A percentile compares a stretch with the other conserved stretches of the same genome.
Conservation (phyloP, 2,888 invertebrate species). For the Azorinus chamasolen region DNA sequence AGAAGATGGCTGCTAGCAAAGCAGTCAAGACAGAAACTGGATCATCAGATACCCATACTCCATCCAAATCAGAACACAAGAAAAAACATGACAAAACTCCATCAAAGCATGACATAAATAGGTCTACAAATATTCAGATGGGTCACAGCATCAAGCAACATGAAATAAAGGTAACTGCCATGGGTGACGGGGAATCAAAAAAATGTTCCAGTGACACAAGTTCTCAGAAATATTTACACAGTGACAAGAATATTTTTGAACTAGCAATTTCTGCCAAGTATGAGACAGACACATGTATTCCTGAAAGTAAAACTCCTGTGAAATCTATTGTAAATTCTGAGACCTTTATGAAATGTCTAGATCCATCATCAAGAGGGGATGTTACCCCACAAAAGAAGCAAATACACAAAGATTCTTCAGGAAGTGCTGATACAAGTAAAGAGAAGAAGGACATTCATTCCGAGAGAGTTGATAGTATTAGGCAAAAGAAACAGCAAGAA, state of each 20-base stretch:
- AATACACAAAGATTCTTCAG: too few species aligned
- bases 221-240: too few species aligned
- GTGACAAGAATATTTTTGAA: too few species aligned
- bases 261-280: neutral
- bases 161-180: too few species aligned
- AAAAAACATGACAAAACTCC: constrained; percentile 16
- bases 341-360: neutral
- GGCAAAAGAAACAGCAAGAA: constrained; percentile 24
- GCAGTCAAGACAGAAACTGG: constrained; percentile 19
- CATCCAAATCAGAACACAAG: constrained; percentile 13
- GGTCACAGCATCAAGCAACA: too few species aligned
- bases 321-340: neutral
- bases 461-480: constrained; percentile 18
- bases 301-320: neutral
- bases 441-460: constrained; percentile 10
- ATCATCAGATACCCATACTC: constrained; percentile 19
- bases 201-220: too few species aligned
- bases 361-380: constrained; percentile 5
- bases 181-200: too few species aligned
- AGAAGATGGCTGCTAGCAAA: constrained; percentile 33
- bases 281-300: neutral
- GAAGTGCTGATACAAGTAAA: neutral
- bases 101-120: constrained; percentile 16
- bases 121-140: neutral
- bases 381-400: constrained; percentile 11